A percentile compares a stretch with the other conserved stretches of the same genome.
phyloP scores from a whole-genome alignment of 2,888 invertebrate species.

The Auanema sp. region DNA sequence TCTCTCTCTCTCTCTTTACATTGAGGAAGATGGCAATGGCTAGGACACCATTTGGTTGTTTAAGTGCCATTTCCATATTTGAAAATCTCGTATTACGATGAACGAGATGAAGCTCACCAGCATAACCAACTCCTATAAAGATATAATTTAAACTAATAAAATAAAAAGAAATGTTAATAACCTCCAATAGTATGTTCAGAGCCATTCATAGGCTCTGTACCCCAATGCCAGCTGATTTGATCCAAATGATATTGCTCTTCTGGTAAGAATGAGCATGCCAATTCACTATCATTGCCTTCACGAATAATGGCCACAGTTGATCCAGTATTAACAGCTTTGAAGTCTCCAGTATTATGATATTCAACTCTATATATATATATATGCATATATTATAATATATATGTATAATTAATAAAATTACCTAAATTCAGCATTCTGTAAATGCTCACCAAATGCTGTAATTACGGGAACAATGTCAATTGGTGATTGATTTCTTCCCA shows the following conservation, averaged over 20 bases:
- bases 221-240: slow-evolving; percentile 59
- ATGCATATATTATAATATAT: neutral
- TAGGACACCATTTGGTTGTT: slow-evolving; percentile 61
- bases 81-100: slow-evolving; percentile 62
- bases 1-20: slow-evolving; percentile 25
- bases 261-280: slow-evolving; percentile 50
- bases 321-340: slow-evolving; percentile 52
- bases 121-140: slow-evolving; percentile 56
- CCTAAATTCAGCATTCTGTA: slow-evolving; percentile 57
- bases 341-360: slow-evolving; percentile 57
- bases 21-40: slow-evolving; percentile 62
- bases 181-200: slow-evolving; percentile 63
- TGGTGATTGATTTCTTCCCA: slow-evolving; percentile 60
- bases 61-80: slow-evolving; percentile 58
- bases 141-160: neutral
- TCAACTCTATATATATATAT: slow-evolving; percentile 33
- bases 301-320: slow-evolving; percentile 32
- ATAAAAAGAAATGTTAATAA: neutral
- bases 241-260: slow-evolving; percentile 62
- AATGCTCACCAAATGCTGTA: slow-evolving; percentile 59
- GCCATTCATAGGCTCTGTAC: slow-evolving; percentile 64
- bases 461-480: slow-evolving; percentile 60
- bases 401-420: slow-evolving; percentile 16
- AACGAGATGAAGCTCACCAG: slow-evolving; percentile 62
- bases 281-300: slow-evolving; percentile 46